Conservation (phyloP, 1,140 invertebrate genomes). For the Parapsyche elsis region DNA sequence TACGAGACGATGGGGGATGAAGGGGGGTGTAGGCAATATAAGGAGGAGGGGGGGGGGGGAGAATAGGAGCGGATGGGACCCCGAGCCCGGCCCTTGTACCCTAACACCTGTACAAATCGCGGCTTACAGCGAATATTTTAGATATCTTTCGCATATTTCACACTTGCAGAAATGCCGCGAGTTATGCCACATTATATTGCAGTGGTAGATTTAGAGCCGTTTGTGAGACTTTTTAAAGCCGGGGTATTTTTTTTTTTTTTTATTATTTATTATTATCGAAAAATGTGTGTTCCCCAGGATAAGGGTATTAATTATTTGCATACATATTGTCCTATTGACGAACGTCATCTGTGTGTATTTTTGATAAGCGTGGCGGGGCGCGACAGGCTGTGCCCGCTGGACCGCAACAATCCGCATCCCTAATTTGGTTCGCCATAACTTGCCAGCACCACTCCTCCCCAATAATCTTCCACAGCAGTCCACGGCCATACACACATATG, state of each 20-base stretch:
- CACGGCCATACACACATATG: neutral
- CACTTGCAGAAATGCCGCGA: conserved; percentile 8
- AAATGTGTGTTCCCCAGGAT: conserved; percentile 24
- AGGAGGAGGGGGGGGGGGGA: too few relatives aligned
- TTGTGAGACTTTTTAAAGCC: too few relatives aligned
- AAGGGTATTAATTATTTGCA: conserved; percentile 46
- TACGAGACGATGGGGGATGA: neutral
- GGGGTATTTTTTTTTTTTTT: too few relatives aligned
- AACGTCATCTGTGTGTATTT: conserved; percentile 47
- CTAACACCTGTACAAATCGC: conserved; percentile 44
- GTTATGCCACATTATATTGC: neutral
- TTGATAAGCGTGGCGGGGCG: conserved; percentile 38
- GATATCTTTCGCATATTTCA: conserved; percentile 17
- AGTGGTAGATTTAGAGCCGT: too few relatives aligned
- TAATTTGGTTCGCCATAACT: conserved; percentile 40
- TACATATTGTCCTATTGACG: conserved; percentile 44
- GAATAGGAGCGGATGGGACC: neutral
- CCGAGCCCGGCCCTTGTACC: conserved; percentile 11
- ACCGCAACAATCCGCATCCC: conserved; percentile 45
- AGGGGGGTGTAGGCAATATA: neutral
- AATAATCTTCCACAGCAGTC: conserved; percentile 19
- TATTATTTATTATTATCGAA: neutral
- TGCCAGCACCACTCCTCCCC: conserved; percentile 28
- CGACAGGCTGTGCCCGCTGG: conserved; percentile 32
- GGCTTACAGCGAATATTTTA: conserved; percentile 27